Evolutionary conservation across 37 sponge, comb jelly and placozoan genomes (phyloP), one percentile per base, ranked within the genome.

Genomic region (Diacarnus erythraeanus): DNA sequence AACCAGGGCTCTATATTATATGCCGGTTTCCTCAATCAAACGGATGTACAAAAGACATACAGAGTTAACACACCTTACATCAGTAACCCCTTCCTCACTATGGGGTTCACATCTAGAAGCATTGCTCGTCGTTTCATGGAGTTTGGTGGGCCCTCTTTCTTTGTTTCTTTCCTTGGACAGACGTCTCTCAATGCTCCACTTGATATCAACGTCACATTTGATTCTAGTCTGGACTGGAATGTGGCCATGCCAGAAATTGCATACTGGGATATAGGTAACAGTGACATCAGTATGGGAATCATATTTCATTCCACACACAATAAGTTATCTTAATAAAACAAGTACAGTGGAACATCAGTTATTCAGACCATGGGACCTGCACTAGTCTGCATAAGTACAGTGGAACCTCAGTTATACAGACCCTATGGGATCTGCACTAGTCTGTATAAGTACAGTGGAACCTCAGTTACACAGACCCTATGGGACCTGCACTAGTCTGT

Each of bases 111-210:
- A 0, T 84, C 86, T 5, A 38, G 69, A 1, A 77, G 76, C 23
- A 76, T 93, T 23, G 86, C 93, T 29, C 61, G 93, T 26, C 85
- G 94, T 64, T 90, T 94, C 57, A 84, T 88, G 38, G 77, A 51
- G 29, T 51, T 94, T 35, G 91, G 85, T 25, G 95, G 95, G n/a
- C 92, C 95, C 31, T 90, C 91, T 82, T 90, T 94, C 80, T 94
- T 75, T 57, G 76, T 94, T 18, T 88, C 95, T 0, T 85, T 90
- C 70, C 73, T 94, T 0, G 89, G 91, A 1, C 85, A 78, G 36
- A 70, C 69, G 40, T 71, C 33, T 30, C 76, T 94, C 38, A 40
- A 59, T 47, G 91, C 79, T 35, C 80, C 84, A 0, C 47, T 94
- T 41, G 30, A 38, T 12, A 64, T 94, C 38, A 87, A 87, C 64